Percentiles rank a stretch among this genome's conserved stretches.
These are phyloP conservation scores for Limonius californicus DNA, from an alignment of 1,140 invertebrate genomes.

Conservation along the genomic window DNA sequence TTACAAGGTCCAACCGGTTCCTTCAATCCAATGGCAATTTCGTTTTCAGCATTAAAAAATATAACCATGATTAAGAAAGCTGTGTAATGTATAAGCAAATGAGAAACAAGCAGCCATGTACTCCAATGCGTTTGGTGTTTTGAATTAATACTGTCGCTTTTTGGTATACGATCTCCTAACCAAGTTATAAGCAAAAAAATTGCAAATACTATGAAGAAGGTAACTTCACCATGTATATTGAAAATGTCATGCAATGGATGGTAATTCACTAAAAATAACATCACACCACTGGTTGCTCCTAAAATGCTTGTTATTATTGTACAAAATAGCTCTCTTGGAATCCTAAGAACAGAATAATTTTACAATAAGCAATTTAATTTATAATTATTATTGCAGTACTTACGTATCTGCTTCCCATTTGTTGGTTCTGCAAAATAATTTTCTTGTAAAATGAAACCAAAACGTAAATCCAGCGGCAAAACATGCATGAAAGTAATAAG, in stretches of 20 bases:
- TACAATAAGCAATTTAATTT: background rate
- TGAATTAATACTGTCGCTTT: conserved; percentile 14
- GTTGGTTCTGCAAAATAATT: conserved; percentile 51
- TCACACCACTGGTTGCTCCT: conserved; percentile 66
- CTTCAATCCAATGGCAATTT: conserved; percentile 67
- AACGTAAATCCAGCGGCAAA: conserved; percentile 70
- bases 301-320: conserved; percentile 56
- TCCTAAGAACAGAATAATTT: conserved; percentile 10
- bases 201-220: conserved; percentile 60
- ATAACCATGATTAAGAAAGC: conserved; percentile 52
- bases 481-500: conserved; percentile 76
- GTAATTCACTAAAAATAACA: conserved; percentile 69
- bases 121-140: conserved; percentile 43
- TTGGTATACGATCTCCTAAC: conserved; percentile 50
- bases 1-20: conserved; percentile 73
- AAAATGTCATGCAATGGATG: conserved; percentile 69
- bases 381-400: conserved; percentile 32
- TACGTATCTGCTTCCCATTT: conserved; percentile 53
- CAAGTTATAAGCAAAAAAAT: conserved; percentile 59
- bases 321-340: conserved; percentile 54
- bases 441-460: conserved; percentile 60
- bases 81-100: conserved; percentile 52
- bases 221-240: conserved; percentile 68
- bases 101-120: conserved; percentile 49
- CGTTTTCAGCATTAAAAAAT: conserved; percentile 63